A percentile compares a stretch with the other conserved stretches of the same genome.
These are phyloP conservation scores for Ascaphus truei DNA, from an alignment of 2,113 vertebrate species.

Conservation along the genomic window DNA sequence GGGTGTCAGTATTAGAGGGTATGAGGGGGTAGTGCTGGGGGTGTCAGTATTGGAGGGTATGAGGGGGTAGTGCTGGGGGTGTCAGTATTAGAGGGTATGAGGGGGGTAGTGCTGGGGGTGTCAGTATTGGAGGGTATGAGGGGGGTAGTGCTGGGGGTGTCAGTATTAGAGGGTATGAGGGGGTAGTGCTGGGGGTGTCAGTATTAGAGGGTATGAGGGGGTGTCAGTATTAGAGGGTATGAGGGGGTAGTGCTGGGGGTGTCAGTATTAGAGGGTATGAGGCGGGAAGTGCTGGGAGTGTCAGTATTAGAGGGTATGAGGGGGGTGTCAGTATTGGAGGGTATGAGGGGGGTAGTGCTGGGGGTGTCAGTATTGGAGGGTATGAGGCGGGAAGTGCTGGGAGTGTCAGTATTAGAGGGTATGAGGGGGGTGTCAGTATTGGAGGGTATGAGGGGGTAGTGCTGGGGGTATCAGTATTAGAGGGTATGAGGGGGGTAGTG, in stretches of 20 bases:
- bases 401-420: neutral
- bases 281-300: neutral
- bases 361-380: no score
- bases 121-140: neutral
- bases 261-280: neutral
- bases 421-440: neutral
- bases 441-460: neutral
- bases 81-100: no score
- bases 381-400: conserved; percentile 38
- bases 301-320: no score
- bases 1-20: no score
- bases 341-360: neutral
- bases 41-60: neutral
- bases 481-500: neutral
- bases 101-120: neutral
- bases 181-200: neutral
- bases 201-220: neutral
- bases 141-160: neutral
- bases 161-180: no score
- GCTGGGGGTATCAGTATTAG: neutral
- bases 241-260: neutral
- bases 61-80: neutral
- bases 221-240: neutral
- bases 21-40: neutral
- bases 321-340: neutral